Conservation (phyloP, 2,888 invertebrate genomes). For the Myopa testacea region DNA sequence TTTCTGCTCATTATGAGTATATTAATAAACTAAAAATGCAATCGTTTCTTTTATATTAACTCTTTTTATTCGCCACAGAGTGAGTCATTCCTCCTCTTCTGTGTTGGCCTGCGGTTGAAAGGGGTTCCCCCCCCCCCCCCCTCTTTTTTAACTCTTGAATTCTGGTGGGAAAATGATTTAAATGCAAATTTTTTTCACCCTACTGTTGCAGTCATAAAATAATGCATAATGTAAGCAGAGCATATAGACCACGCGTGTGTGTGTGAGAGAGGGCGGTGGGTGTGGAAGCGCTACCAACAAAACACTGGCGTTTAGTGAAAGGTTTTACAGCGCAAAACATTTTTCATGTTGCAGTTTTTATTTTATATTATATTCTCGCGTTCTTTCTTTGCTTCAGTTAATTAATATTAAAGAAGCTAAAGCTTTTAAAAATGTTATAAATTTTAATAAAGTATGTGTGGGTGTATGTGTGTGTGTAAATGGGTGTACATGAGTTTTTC, state of each 20-base stretch:
- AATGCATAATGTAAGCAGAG: conserved; percentile 26
- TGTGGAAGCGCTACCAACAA: not conserved
- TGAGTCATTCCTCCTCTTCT: not conserved
- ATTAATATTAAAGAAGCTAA: too few species aligned
- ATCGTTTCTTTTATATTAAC: not conserved
- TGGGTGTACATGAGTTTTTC: too few species aligned
- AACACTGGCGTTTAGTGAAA: too few species aligned
- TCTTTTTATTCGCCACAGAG: too few species aligned
- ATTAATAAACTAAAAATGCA: not conserved
- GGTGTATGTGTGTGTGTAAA: too few species aligned
- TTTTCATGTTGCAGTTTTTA: too few species aligned
- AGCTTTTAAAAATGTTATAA: too few species aligned
- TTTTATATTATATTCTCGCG: too few species aligned
- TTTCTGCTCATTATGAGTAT: not conserved
- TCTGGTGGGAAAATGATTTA: conserved; percentile 8
- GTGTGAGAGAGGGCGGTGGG: not conserved
- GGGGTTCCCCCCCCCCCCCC: not conserved
- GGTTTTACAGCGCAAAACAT: too few species aligned
- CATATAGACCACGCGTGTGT: not conserved
- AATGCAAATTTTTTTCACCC: conserved; percentile 10
- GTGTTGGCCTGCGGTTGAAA: too few species aligned
- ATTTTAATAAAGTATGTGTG: too few species aligned
- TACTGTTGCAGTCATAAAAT: conserved; percentile 28
- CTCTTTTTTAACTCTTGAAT: not conserved
- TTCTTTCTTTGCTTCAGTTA: too few species aligned